Base-by-base conservation (phyloP, 2,888 invertebrate genomes). In the Geophilus truncorum region DNA sequence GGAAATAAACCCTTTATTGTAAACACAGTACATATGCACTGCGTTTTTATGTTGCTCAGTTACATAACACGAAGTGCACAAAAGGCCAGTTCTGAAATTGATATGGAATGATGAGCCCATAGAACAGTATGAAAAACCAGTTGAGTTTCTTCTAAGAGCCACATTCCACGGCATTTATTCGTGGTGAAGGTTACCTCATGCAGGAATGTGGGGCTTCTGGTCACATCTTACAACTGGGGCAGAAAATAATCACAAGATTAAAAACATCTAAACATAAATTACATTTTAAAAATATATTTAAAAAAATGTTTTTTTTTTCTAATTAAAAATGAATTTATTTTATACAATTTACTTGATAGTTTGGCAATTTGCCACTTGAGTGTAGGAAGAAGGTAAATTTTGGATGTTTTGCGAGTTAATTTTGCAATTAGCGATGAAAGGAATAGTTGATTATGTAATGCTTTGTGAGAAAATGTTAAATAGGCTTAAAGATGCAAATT, bases 101-200 rank as follows among this genome's bases (percentile, higher is more conserved):
- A 57, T 7, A 51, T 23, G 9, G 57, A n/a, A 57, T 57, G 57
- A 57, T 1, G 15, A 57, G 57, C 18, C 21, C 23, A 57, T 57
- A 18, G 21, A 57, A 21, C 15, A 40, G 18, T 57, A 18, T 2
- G 40, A 10, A 57, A 57, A 57, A 57, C 57, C 57, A 57, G 57
- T 57, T 23, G 57, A 57, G 57, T 9, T 21, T 57, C 57, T 57
- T 57, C 57, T 2, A 2, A 21, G 57, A 23, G n/a, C 57, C 23
- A 23, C 57, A 57, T 57, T 57, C 57, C 57, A 57, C 18, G 57
- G 21, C 18, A 57, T 57, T 57, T 57, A 57, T 57, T 57, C n/a
- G 57, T 57, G 57, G 18, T 57, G 57, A 57, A 57, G 57, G 57
- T 57, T 57, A 57, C 57, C 57, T 57, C 57, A 57, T 57, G 57